Conservation (phyloP, 1,140 invertebrate species). For the Musca vetustissima region DNA sequence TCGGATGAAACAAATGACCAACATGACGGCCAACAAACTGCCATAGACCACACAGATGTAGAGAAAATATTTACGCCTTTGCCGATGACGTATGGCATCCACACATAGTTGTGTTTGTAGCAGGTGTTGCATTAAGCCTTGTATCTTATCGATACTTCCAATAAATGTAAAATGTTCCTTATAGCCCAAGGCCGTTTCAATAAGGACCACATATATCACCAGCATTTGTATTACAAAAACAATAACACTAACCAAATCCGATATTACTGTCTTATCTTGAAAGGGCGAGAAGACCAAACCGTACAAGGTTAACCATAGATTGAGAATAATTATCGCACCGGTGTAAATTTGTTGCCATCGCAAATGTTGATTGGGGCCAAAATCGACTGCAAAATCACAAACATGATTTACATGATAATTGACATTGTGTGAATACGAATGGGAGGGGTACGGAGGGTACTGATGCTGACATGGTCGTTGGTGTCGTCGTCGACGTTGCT, state of each 20-base stretch:
- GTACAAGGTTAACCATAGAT: constrained; percentile 10
- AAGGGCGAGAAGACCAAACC: constrained; percentile 3
- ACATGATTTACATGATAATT: too few relatives aligned
- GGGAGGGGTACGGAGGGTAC: not conserved
- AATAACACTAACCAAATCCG: constrained; percentile 14
- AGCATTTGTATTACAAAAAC: not conserved
- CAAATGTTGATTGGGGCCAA: not conserved
- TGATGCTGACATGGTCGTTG: not conserved
- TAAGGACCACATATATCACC: not conserved
- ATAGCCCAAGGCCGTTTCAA: not conserved
- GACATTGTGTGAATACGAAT: not conserved
- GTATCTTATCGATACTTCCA: not conserved
- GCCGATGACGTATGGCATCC: not conserved
- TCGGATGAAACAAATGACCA: not conserved
- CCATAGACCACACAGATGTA: not conserved
- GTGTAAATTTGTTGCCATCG: constrained; percentile 25
- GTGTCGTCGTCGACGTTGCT: too few relatives aligned
- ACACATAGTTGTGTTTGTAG: constrained; percentile 1
- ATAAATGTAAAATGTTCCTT: not conserved
- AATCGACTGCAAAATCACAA: too few relatives aligned
- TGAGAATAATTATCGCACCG: constrained; percentile 5
- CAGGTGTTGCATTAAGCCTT: not conserved
- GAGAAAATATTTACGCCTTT: constrained; percentile 1
- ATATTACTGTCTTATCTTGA: constrained; percentile 8
- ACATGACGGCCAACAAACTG: not conserved